A percentile compares a stretch with the other conserved stretches of the same genome.
Conservation (phyloP, 2,888 invertebrate genomes). For the Salticus scenicus region DNA sequence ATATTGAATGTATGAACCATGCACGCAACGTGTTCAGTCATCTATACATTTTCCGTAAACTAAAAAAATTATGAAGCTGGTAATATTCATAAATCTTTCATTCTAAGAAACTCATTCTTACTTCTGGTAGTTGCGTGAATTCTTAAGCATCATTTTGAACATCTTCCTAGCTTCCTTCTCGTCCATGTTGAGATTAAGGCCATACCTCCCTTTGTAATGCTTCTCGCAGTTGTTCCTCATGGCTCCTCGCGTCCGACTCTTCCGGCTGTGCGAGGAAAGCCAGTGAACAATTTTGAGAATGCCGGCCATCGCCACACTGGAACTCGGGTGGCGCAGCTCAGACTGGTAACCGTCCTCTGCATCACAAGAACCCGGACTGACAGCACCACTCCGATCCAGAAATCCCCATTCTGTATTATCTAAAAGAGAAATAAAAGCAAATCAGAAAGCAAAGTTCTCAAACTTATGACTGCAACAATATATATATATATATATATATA, state of each 20-base stretch:
- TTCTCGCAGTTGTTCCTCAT: slow-evolving; percentile 45
- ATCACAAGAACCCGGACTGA: slow-evolving; percentile 43
- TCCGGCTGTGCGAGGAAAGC: slow-evolving; percentile 54
- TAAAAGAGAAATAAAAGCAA: background rate
- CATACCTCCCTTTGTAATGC: slow-evolving; percentile 63
- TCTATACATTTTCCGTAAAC: no score
- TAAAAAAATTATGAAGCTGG: no score
- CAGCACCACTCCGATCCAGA: slow-evolving; percentile 19
- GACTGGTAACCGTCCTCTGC: slow-evolving; percentile 47
- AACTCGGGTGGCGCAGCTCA: slow-evolving; percentile 28
- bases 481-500: no score
- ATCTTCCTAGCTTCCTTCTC: slow-evolving; percentile 66
- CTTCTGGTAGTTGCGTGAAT: slow-evolving; percentile 40
- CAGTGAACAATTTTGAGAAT: slow-evolving; percentile 65
- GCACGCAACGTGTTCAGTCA: no score
- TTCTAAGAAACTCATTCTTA: background rate
- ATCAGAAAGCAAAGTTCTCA: no score
- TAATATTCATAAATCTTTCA: no score
- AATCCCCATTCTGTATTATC: slow-evolving; percentile 10
- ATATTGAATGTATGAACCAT: no score
- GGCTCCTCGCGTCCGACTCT: slow-evolving; percentile 22
- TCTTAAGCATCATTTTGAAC: slow-evolving; percentile 66
- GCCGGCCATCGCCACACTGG: slow-evolving; percentile 60
- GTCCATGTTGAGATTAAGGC: slow-evolving; percentile 60
- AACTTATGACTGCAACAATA: no score